Evolutionary conservation across 1,140 invertebrate species (phyloP), one percentile per base, ranked within the genome.

Genomic region (Muscidifurax raptorellus): DNA sequence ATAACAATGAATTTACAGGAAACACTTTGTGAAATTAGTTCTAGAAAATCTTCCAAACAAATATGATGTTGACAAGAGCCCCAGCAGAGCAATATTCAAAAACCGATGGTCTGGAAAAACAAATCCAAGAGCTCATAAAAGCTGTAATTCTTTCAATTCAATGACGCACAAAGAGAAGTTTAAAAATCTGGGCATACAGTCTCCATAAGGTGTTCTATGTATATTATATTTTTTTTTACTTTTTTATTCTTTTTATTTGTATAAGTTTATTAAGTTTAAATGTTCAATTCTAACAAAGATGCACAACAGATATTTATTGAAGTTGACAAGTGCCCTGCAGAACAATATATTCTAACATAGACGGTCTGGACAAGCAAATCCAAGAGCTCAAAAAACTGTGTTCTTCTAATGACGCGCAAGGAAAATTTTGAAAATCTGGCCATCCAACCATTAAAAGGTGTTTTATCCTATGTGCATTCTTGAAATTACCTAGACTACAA

Each of bases 161-260:
- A 99, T 99, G 98, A 99, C 99, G 30, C 99, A 99, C 91, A 99
- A 99, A 92, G 99, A 99, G 90, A 98, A 99, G 92, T 99, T 99
- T 94, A 97, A 98, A 88, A 99, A 99, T 90, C 94, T 99, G 2
- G 99, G 99, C 69, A 99, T 99, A 90, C 98, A 99, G 90, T 99
- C 99, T 85, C 99, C 99, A 1, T 99, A 99, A 94, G 99, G 97
- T 88, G 98, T 99, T 22, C 93, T 99, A 12, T 92, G n/a, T n/a
- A n/a, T n/a, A n/a, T n/a, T n/a, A n/a, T n/a, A n/a, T n/a, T n/a
- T n/a, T n/a, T n/a, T n/a, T n/a, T n/a, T n/a, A n/a, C n/a, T n/a
- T n/a, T n/a, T n/a, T n/a, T n/a, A n/a, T n/a, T n/a, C n/a, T n/a
- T n/a, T n/a, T n/a, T n/a, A n/a, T n/a, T n/a, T n/a, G n/a, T n/a